These are phyloP conservation scores for Ginglymostoma cirratum DNA, from an alignment of 2,113 vertebrate species.

Conservation along the genomic window DNA sequence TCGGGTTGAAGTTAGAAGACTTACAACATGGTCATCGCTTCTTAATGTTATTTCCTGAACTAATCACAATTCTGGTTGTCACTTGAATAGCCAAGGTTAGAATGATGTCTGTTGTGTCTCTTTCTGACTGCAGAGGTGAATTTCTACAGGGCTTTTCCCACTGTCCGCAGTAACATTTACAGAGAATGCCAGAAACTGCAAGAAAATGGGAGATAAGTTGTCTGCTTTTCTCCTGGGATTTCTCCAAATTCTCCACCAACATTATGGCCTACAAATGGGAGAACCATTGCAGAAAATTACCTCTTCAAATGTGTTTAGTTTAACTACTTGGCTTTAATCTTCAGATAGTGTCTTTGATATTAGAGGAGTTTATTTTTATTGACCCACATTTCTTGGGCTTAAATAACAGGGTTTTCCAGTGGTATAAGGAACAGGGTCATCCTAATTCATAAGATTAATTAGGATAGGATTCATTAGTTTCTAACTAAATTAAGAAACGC, in stretches of 20 bases:
- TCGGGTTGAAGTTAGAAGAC: neutral
- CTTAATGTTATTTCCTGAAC: neutral
- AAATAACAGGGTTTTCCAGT: neutral
- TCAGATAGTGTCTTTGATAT: neutral
- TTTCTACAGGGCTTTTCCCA: neutral
- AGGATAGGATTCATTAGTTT: too few species aligned
- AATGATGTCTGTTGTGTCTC: neutral
- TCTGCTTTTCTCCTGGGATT: neutral
- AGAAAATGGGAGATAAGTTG: too few species aligned
- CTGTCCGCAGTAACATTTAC: neutral
- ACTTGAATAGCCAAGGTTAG: neutral
- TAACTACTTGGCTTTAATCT: neutral
- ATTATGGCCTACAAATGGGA: neutral
- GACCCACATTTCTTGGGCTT: neutral
- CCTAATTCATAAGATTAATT: neutral
- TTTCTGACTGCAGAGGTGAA: neutral
- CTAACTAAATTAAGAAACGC: neutral
- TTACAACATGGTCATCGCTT: neutral
- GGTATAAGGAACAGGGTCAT: neutral
- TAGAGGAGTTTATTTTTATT: neutral
- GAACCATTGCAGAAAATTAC: neutral
- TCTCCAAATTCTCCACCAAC: neutral
- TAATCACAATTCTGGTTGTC: neutral
- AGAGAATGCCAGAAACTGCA: neutral
- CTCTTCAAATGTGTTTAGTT: neutral